Evolutionary conservation across 2,888 invertebrate species (phyloP).

Genomic region (Microdon myrmicae): DNA sequence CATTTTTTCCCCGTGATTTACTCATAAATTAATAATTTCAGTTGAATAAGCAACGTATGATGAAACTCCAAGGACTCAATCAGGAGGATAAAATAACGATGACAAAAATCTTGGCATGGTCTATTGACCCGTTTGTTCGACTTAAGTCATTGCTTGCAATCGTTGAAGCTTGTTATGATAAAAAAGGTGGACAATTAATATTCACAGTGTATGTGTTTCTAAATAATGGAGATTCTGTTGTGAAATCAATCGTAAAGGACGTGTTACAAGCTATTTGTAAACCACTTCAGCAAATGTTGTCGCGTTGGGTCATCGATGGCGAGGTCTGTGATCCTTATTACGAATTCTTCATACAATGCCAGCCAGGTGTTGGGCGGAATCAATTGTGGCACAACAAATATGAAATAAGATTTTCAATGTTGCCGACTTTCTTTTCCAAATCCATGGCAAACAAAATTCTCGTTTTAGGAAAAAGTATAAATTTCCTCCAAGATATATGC

Average conservation of each 20-base stretch:
- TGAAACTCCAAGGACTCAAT: slow-evolving; percentile 25
- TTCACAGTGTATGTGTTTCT: slow-evolving; percentile 85
- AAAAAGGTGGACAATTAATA: slow-evolving; percentile 89
- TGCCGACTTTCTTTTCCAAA: slow-evolving; percentile 86
- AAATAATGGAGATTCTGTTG: slow-evolving; percentile 83
- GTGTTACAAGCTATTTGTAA: slow-evolving; percentile 80
- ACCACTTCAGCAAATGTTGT: slow-evolving; percentile 84
- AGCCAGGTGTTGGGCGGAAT: slow-evolving; percentile 83
- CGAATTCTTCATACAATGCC: slow-evolving; percentile 93
- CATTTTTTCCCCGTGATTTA: neutral
- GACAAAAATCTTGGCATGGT: slow-evolving; percentile 81
- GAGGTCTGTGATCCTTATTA: slow-evolving; percentile 89
- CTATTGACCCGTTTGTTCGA: slow-evolving; percentile 80
- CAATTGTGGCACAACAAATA: slow-evolving; percentile 96
- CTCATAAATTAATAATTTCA: too few species aligned
- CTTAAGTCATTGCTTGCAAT: slow-evolving; percentile 86
- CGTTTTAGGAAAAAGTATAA: slow-evolving; percentile 94
- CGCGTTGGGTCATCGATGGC: slow-evolving; percentile 91
- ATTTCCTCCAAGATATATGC: slow-evolving; percentile 92
- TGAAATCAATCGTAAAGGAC: slow-evolving; percentile 71
- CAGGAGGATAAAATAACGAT: slow-evolving; percentile 71
- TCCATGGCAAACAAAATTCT: slow-evolving; percentile 87
- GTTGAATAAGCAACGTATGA: slow-evolving; percentile 52
- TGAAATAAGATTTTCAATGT: slow-evolving; percentile 84
- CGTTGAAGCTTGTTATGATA: slow-evolving; percentile 81